Conservation (phyloP, 2,888 invertebrate species). For the Mythimna ferrago region DNA sequence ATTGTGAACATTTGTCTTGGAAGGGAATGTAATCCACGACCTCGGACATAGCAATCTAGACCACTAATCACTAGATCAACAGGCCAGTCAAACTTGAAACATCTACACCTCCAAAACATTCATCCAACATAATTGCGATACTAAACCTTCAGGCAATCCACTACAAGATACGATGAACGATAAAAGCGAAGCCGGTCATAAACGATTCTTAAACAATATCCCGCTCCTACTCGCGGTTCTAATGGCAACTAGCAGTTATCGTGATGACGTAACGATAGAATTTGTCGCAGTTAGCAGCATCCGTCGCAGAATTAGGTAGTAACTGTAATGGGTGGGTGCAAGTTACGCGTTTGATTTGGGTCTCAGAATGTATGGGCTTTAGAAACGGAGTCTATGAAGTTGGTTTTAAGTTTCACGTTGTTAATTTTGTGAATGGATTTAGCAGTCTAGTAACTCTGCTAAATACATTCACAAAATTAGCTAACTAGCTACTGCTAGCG, state of each 20-base stretch:
- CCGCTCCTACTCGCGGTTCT: slow-evolving; percentile 58
- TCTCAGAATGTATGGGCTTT: slow-evolving; percentile 54
- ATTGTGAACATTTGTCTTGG: no score
- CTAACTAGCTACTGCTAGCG: no score
- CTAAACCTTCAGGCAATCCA: slow-evolving; percentile 46
- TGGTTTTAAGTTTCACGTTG: slow-evolving; percentile 1
- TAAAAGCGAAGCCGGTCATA: slow-evolving; percentile 47
- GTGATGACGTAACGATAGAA: slow-evolving; percentile 74
- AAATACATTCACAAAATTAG: no score
- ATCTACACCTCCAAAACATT: background rate
- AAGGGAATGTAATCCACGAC: no score
- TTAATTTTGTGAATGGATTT: background rate
- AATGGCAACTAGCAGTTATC: slow-evolving; percentile 64
- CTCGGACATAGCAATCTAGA: no score
- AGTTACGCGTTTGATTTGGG: slow-evolving; percentile 58
- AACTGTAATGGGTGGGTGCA: slow-evolving; percentile 48
- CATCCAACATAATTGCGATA: slow-evolving; percentile 9
- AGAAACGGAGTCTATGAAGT: slow-evolving; percentile 21
- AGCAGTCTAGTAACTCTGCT: background rate
- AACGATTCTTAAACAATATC: slow-evolving; percentile 64
- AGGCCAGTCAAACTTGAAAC: background rate
- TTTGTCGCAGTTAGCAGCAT: slow-evolving; percentile 72
- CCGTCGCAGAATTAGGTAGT: slow-evolving; percentile 65
- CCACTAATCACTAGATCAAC: no score
- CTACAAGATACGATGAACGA: slow-evolving; percentile 51